These are phyloP conservation scores for Brachionus angularis DNA, from an alignment of 1,140 invertebrate genomes.

Conservation along the genomic window DNA sequence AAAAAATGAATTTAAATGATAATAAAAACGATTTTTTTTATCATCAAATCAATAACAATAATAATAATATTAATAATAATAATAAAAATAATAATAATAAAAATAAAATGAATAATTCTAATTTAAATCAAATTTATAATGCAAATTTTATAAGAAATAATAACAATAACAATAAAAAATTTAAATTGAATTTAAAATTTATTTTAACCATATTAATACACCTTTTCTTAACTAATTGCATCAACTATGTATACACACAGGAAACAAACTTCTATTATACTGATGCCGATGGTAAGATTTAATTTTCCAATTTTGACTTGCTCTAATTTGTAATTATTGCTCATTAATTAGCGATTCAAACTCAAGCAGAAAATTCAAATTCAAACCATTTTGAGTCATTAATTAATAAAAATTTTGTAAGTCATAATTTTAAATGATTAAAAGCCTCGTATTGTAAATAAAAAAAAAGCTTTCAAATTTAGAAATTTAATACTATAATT, in stretches of 20 bases:
- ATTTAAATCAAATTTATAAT: neutral
- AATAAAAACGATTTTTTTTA: conserved; percentile 26
- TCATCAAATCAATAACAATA: conserved; percentile 11
- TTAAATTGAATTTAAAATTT: conserved; percentile 1
- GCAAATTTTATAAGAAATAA: neutral
- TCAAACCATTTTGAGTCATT: conserved; percentile 1
- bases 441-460: no score
- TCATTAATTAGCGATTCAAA: neutral
- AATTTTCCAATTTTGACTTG: neutral
- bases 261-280: conserved; percentile 12
- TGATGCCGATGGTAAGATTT: conserved; percentile 24
- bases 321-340: neutral
- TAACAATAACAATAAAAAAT: neutral
- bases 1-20: conserved; percentile 27
- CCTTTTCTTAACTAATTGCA: conserved; percentile 22
- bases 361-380: conserved; percentile 3
- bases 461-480: no score
- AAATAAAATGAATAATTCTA: conserved; percentile 1
- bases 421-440: no score
- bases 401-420: conserved; percentile 25
- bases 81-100: conserved; percentile 9
- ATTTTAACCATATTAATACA: neutral
- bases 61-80: neutral
- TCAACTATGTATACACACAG: neutral
- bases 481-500: no score